Conservation (phyloP, 1,140 invertebrate species). For the Platyscapa corneri region DNA sequence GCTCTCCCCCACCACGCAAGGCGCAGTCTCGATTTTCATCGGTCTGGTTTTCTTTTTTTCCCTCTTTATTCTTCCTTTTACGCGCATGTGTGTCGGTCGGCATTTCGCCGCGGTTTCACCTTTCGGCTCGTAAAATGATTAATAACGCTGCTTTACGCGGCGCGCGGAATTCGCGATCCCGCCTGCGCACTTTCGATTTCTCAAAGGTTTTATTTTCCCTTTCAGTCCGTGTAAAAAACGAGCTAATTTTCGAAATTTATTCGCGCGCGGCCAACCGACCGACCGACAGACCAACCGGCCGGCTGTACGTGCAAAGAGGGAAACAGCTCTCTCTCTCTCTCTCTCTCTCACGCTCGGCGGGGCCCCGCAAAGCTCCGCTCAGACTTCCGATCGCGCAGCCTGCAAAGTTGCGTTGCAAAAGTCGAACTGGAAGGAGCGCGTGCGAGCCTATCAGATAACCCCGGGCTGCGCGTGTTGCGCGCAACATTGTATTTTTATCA, state of each 20-base stretch:
- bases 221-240: not conserved
- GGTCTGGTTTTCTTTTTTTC: conserved; percentile 26
- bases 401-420: not conserved
- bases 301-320: no score
- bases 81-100: not conserved
- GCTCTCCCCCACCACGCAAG: not conserved
- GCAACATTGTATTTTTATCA: conserved; percentile 6
- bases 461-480: not conserved
- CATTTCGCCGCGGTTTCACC: conserved; percentile 49
- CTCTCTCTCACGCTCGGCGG: no score
- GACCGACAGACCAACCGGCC: no score
- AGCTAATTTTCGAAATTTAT: conserved; percentile 11
- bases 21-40: conserved; percentile 48
- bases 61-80: not conserved
- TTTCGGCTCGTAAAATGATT: conserved; percentile 53
- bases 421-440: not conserved
- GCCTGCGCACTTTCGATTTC: conserved; percentile 24
- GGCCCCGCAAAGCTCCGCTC: not conserved
- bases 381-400: not conserved
- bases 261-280: not conserved
- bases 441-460: not conserved
- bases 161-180: conserved; percentile 17
- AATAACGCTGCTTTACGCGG: conserved; percentile 39
- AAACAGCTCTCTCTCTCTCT: no score
- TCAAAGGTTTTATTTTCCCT: not conserved